Evolutionary conservation across 2,888 invertebrate genomes (phyloP), one percentile per base, ranked within the genome.

Genomic region (Acleris emargana): DNA sequence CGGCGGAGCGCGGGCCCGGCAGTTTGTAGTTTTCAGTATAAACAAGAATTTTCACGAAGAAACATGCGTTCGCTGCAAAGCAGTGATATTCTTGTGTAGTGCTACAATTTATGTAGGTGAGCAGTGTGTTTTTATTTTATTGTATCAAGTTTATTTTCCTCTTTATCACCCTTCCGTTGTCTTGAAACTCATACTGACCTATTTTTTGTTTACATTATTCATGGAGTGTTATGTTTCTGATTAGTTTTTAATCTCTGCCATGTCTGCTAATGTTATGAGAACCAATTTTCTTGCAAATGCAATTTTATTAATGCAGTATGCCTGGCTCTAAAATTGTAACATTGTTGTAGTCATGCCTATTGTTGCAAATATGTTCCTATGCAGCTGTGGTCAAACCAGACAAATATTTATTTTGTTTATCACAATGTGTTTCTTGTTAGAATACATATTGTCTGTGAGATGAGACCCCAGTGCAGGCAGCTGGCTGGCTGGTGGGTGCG

Each of bases 1-100:
- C 49, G 76, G 80, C 42, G 60, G 53, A 32, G 51, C 62, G 68
- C 66, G 52, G 55, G 47, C 71, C 64, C 59, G 54, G 54, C 52
- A n/a, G 43, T 38, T 22, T 32, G 43, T 45, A 60, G 32, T 60
- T 45, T 57, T 45, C 55, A 66, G 45, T 57, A 49, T 51, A 51
- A 60, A 66, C 32, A 51, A 55, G 43, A 66, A 32, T 60, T 51
- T 57, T 57, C 50, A 45, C 22, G 32, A 3, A 57, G 51, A 63
- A 51, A 66, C 50, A 66, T 66, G 64, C 20, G 25, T 55, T 45
- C 51, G 55, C 22, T 55, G 18, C 55, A 32, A 50, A 32, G 28
- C 51, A 38, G 50, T 38, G 17, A 18, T 47, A 17, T 47, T 54
- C 32, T 38, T 22, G 45, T 45, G 38, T 66, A 66, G 64, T 55